Percentiles rank a stretch among this genome's conserved stretches.
Evolutionary conservation across 2,113 vertebrate genomes (phyloP).

Genomic region (Ictidomys tridecemlineatus): DNA sequence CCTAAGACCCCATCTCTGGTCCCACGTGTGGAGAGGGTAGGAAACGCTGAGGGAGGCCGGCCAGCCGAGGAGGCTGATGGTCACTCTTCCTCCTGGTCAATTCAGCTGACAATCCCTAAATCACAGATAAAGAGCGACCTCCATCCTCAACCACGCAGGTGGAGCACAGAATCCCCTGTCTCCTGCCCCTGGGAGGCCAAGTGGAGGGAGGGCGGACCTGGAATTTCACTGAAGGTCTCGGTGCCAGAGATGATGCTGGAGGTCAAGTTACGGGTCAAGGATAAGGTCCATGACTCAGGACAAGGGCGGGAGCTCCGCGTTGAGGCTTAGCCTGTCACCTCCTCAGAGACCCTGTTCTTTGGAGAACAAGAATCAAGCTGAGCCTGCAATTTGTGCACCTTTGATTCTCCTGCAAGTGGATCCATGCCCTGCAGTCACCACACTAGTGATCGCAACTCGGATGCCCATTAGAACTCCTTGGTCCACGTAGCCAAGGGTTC

Average conservation of each 20-base stretch:
- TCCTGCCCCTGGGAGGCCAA: neutral
- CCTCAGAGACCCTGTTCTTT: neutral
- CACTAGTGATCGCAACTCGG: neutral
- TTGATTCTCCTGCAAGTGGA: neutral
- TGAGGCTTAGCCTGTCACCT: neutral
- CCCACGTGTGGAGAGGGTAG: neutral
- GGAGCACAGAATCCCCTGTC: neutral
- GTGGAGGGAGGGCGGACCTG: neutral
- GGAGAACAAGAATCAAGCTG: neutral
- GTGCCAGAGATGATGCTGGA: neutral
- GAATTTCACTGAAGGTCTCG: neutral
- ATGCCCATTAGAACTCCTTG: neutral
- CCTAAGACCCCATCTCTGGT: neutral
- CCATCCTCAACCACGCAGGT: neutral
- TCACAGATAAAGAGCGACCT: neutral
- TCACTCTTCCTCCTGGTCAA: neutral
- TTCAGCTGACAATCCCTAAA: neutral
- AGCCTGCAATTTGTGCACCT: neutral
- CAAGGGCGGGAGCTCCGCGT: neutral
- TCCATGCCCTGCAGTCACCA: neutral
- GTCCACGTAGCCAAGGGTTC: neutral
- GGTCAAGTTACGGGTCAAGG: neutral
- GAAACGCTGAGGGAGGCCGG: neutral
- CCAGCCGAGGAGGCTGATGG: neutral
- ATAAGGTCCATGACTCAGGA: neutral